Evolutionary conservation across 1,140 invertebrate species (phyloP), one percentile per base, ranked within the genome.

Genomic region (Druon quercuslanigerum): DNA sequence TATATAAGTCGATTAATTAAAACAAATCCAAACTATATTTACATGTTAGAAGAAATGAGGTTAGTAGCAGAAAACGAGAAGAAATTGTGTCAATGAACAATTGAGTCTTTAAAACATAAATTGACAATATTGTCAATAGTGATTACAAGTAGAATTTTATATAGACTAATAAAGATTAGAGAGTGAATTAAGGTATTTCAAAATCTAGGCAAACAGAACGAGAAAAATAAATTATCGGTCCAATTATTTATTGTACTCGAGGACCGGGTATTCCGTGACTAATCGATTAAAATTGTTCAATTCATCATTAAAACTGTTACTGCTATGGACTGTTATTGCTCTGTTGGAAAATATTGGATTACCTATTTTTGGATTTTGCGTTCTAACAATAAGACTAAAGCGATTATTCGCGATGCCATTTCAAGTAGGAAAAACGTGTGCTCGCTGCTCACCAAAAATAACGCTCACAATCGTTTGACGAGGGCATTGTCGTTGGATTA

Each of bases 221-320:
- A 60, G 57, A 14, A 19, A 60, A 60, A 25, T 25, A 33, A 40
- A 14, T 60, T 4, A 14, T 17, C 14, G n/a, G 0, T 54, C 20
- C 17, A 14, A n/a, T 52, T 16, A 9, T 56, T 56, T 19, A 9
- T 17, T 56, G 7, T 16, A 33, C 14, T 40, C 11, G 13, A n/a
- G 12, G 16, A 66, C 25, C 25, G 25, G 25, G 25, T 33, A 40
- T 6, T 66, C 57, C 19, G 20, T 66, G 57, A 66, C 57, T 66
- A 66, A 66, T 66, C 20, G 25, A 33, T 1, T 66, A 16, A 66
- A 66, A 66, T 66, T 66, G 20, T 13, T 33, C 40, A 66, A 66
- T 66, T 66, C 57, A 66, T 33, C 12, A 13, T 66, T 25, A 33
- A 20, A 66, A 20, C 25, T 66, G 20, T 66, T 25, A 66, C 25